Evolutionary conservation across 2,113 vertebrate genomes (phyloP).

Genomic region (Chitala chitala): DNA sequence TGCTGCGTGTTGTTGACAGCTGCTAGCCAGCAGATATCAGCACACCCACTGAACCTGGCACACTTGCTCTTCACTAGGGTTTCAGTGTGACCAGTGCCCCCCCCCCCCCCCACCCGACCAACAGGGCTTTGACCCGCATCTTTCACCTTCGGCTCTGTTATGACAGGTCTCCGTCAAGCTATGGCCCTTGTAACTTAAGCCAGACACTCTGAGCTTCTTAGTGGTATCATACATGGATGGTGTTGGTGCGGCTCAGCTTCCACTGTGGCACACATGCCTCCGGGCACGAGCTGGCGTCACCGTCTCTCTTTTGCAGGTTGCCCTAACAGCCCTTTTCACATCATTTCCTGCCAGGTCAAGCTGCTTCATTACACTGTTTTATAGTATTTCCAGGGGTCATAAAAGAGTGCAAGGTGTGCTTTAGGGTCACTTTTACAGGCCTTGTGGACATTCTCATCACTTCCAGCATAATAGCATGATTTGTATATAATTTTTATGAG

Average conservation of each 20-base stretch:
- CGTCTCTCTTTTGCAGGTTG: no score
- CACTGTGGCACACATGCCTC: no score
- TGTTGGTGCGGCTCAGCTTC: no score
- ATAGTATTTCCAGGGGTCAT: background rate
- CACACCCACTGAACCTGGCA: background rate
- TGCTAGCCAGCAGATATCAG: background rate
- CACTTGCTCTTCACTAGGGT: background rate
- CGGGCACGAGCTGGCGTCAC: no score
- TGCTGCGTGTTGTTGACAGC: background rate
- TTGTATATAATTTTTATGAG: background rate
- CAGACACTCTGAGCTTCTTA: no score
- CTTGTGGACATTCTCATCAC: background rate
- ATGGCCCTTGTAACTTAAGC: no score
- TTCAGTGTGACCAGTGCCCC: no score
- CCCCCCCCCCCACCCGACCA: background rate
- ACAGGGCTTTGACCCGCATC: no score
- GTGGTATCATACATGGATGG: no score
- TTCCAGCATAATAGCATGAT: background rate
- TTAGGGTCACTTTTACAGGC: background rate
- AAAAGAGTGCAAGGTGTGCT: background rate
- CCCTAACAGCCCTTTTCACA: background rate
- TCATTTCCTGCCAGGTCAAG: conserved; percentile 5
- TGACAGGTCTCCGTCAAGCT: no score
- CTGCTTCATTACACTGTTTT: conserved; percentile 12
- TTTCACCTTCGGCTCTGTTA: no score